A percentile compares a stretch with the other conserved stretches of the same genome.
These are phyloP conservation scores for Pygoscelis adeliae DNA, from an alignment of 2,113 vertebrate genomes.

Conservation along the genomic window DNA sequence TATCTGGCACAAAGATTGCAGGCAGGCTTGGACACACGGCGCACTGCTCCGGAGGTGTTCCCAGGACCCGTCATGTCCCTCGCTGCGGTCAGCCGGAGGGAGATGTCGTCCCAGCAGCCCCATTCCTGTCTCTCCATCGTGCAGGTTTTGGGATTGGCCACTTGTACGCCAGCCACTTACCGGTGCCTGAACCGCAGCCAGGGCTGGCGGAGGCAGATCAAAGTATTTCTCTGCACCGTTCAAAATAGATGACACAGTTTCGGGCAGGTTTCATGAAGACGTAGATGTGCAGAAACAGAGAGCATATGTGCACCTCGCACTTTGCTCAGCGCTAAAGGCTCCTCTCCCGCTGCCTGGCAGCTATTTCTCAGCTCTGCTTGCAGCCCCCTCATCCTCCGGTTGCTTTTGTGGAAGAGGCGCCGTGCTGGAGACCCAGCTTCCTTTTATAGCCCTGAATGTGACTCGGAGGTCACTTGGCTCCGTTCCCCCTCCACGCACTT, in stretches of 20 bases:
- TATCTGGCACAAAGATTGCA: neutral
- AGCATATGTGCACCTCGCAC: slow-evolving; percentile 55
- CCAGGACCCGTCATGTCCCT: accelerated
- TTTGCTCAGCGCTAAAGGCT: slow-evolving; percentile 38
- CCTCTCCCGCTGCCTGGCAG: slow-evolving; percentile 59
- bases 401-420: slow-evolving; percentile 62
- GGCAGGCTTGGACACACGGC: neutral
- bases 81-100: accelerated
- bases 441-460: slow-evolving; percentile 62
- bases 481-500: neutral
- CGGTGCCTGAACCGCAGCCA: neutral
- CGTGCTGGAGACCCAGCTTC: slow-evolving; percentile 53
- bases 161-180: neutral
- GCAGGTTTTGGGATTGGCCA: neutral
- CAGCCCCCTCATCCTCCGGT: slow-evolving; percentile 63
- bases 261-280: neutral
- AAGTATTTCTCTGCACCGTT: neutral
- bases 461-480: slow-evolving; percentile 34
- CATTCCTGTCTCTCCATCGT: neutral
- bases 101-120: neutral
- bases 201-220: slow-evolving; percentile 8
- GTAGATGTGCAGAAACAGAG: slow-evolving; percentile 46
- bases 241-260: slow-evolving; percentile 63
- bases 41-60: neutral
- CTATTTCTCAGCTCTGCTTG: slow-evolving; percentile 39